Percentiles rank a stretch among this genome's conserved stretches.
These are phyloP conservation scores for Rhamnusium bicolor DNA, from an alignment of 2,888 invertebrate genomes.

Conservation along the genomic window DNA sequence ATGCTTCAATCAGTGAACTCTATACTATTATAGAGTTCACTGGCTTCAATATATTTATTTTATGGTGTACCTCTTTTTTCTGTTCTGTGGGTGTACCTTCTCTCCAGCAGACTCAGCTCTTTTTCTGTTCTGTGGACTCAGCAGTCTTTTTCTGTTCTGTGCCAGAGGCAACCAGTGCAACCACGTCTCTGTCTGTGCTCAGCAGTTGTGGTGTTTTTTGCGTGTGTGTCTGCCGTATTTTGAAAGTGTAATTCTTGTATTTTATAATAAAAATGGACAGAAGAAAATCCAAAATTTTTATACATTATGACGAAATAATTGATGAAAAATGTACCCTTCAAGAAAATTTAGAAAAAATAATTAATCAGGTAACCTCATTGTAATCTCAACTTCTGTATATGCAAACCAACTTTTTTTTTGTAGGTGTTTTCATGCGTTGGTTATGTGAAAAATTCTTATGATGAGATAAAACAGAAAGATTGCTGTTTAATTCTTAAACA, in stretches of 20 bases:
- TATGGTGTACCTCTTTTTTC: too few relatives aligned
- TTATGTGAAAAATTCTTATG: slow-evolving; percentile 22
- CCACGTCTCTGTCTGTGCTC: too few relatives aligned
- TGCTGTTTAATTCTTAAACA: slow-evolving; percentile 36
- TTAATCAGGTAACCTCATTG: slow-evolving; percentile 31
- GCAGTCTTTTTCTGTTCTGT: too few relatives aligned
- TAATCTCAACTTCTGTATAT: not conserved
- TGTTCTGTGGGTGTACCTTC: too few relatives aligned
- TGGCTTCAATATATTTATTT: too few relatives aligned
- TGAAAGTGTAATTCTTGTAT: not conserved
- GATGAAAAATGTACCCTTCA: slow-evolving; percentile 38
- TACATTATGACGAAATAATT: slow-evolving; percentile 33
- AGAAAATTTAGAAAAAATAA: slow-evolving; percentile 33
- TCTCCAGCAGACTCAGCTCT: too few relatives aligned
- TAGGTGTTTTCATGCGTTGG: slow-evolving; percentile 31
- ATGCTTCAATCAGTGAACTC: too few relatives aligned
- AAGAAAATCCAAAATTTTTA: slow-evolving; percentile 35
- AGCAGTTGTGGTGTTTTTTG: too few relatives aligned
- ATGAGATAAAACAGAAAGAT: slow-evolving; percentile 32
- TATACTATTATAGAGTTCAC: too few relatives aligned
- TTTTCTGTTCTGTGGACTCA: too few relatives aligned
- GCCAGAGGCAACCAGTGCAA: too few relatives aligned
- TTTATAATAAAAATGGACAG: slow-evolving; percentile 32
- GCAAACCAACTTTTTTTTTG: not conserved
- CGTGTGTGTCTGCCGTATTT: not conserved